Conservation (phyloP, 1,140 invertebrate genomes). For the Caerostris darwini region DNA sequence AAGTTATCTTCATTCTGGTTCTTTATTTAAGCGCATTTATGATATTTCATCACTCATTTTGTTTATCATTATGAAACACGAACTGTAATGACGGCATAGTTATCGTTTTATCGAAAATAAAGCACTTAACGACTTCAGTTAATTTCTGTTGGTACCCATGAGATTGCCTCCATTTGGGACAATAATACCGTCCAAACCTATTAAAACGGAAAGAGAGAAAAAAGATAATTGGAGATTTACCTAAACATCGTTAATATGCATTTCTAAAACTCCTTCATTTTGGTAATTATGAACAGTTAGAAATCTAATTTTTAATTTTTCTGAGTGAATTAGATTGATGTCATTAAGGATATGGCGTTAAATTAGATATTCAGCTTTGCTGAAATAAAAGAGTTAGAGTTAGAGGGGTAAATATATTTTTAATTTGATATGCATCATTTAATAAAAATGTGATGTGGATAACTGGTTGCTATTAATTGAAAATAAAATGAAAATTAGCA, state of each 20-base stretch:
- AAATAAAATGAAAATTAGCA: no score
- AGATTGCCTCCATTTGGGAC: not conserved
- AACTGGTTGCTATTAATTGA: no score
- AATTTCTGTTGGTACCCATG: not conserved
- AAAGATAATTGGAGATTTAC: conserved; percentile 22
- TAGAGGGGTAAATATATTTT: no score
- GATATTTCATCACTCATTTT: not conserved
- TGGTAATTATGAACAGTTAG: not conserved
- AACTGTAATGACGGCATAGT: not conserved
- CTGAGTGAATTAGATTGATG: not conserved
- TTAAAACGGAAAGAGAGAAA: conserved; percentile 1
- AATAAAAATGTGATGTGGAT: no score
- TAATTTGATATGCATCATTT: no score
- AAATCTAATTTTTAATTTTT: not conserved
- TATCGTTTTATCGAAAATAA: conserved; percentile 45
- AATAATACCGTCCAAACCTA: not conserved
- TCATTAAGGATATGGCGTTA: no score
- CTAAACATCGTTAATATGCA: conserved; percentile 31
- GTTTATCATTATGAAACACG: conserved; percentile 8
- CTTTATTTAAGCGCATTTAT: no score
- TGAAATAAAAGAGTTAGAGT: no score
- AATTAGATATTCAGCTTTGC: no score
- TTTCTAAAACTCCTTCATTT: not conserved
- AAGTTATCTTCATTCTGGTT: no score
- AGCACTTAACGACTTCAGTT: conserved; percentile 21